Conservation (phyloP, 2,797 vertebrate species). For the Pristis pectinata region DNA sequence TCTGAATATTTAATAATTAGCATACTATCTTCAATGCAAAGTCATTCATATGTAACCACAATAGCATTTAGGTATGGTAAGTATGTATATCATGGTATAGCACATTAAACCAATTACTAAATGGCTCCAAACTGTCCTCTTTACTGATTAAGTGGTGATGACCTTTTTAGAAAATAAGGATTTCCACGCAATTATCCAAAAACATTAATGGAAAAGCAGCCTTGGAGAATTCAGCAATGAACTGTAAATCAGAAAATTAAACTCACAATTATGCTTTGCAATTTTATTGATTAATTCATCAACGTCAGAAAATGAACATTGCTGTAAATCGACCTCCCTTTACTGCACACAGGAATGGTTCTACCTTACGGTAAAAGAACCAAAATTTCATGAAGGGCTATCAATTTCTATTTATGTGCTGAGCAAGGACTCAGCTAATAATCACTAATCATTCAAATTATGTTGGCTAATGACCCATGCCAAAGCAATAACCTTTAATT, state of each 20-base stretch:
- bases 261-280: background rate
- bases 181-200: background rate
- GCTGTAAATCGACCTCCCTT: background rate
- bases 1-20: slow-evolving; percentile 18
- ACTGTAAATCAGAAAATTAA: slow-evolving; percentile 20
- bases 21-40: background rate
- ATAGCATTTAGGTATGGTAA: background rate
- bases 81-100: background rate
- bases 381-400: background rate
- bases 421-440: background rate
- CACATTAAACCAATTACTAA: background rate
- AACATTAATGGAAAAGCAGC: background rate
- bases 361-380: background rate
- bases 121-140: background rate
- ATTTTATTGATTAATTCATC: slow-evolving; percentile 21
- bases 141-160: background rate
- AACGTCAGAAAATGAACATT: background rate
- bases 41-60: background rate
- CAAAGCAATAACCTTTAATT: background rate
- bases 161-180: background rate
- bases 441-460: background rate
- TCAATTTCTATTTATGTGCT: background rate
- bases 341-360: background rate
- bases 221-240: background rate
- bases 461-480: slow-evolving; percentile 1